phyloP scores from a whole-genome alignment of 1,140 invertebrate species.

The Ceratitis capitata region DNA sequence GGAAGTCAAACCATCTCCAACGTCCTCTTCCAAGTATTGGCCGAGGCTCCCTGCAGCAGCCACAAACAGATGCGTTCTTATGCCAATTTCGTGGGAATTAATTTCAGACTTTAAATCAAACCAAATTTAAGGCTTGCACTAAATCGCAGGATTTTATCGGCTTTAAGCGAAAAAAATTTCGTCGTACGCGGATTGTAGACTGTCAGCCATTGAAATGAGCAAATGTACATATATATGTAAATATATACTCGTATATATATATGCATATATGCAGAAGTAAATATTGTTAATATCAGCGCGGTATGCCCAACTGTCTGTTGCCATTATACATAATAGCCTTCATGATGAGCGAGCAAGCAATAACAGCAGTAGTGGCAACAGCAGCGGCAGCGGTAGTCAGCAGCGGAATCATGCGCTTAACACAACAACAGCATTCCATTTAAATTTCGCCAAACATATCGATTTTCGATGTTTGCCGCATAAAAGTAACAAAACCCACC shows the following conservation, averaged over 20 bases:
- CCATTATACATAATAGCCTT: constrained; percentile 4
- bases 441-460: constrained; percentile 25
- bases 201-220: neutral
- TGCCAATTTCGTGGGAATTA: neutral
- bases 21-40: no score
- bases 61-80: no score
- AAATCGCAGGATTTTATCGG: neutral
- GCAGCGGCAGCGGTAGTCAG: neutral
- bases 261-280: no score
- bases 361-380: no score
- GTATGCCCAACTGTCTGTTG: neutral
- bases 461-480: constrained; percentile 3
- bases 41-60: no score
- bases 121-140: neutral
- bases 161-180: neutral
- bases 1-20: no score
- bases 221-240: neutral
- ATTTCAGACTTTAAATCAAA: neutral
- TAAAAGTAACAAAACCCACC: neutral
- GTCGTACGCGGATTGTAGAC: neutral
- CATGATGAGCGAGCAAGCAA: no score
- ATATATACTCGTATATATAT: neutral
- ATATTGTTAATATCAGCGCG: neutral
- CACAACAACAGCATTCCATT: constrained; percentile 26
- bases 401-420: constrained; percentile 18